Base-by-base conservation (phyloP, 1,140 invertebrate species). In the Holotrichia oblita region DNA sequence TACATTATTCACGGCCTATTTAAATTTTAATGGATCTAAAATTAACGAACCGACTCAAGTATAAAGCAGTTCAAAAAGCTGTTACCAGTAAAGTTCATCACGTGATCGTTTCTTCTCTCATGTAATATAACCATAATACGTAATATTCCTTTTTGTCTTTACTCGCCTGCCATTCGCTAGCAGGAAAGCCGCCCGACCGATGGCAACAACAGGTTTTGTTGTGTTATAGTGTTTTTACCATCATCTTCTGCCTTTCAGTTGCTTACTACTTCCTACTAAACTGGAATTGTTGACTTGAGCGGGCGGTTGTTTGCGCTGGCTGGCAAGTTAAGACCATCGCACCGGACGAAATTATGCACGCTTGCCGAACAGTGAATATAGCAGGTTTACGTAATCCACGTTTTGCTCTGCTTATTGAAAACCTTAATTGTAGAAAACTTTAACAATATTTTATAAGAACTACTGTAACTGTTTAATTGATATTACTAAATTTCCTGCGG, bases 221-320 rank as follows among this genome's bases (percentile, higher is more conserved):
- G 48, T 55, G n/a, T 55, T n/a, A 17, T 55, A 55, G 48, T 55
- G 48, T 55, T 55, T 55, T 55, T 55, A 55, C 17, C n/a, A 55
- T 55, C 48, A 55, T 55, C 48, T 55, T 55, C 48, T 55, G 48
- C 48, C 48, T 55, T 55, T 55, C 48, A 17, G 48, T 55, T 55
- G 48, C 48, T 55, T n/a, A 55, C 48, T 55, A 55, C 48, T 55
- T 55, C 48, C 48, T 55, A 55, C 48, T 55, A 55, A 55, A 55
- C 48, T 55, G 48, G 48, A 55, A 55, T 55, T 55, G 48, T 55
- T 17, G 48, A 55, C 48, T 55, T 55, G 48, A 55, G 48, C 48
- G 14, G 48, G 48, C 48, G 48, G 48, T 55, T 55, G 14, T 55
- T 55, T 34, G 48, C 12, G 48, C 48, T 55, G n/a, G n/a, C n/a